A percentile compares a stretch with the other conserved stretches of the same genome.
Evolutionary conservation across 2,888 invertebrate genomes (phyloP).

Genomic region (Agrypnus murinus): DNA sequence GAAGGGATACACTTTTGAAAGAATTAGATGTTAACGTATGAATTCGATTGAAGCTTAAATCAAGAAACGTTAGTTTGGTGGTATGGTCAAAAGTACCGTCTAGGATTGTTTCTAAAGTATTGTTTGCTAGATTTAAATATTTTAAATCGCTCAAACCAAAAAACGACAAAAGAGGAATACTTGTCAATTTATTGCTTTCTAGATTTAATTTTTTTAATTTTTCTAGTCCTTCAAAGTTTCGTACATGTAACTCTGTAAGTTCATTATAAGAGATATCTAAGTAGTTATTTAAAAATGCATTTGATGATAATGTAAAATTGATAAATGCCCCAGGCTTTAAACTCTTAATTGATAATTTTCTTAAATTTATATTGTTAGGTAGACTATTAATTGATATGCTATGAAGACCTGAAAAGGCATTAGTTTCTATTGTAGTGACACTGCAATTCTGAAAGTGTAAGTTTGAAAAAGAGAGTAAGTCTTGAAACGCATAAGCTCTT

Average conservation of each 20-base stretch:
- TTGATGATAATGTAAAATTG: background rate
- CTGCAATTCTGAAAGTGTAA: no score
- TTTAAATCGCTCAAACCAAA: no score
- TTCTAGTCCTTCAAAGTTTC: no score
- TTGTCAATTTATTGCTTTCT: no score
- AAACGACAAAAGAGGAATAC: no score
- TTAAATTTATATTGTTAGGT: background rate
- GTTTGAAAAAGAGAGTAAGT: no score
- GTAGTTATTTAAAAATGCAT: background rate
- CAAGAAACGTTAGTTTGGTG: background rate
- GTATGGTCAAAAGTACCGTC: background rate
- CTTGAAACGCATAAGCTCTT: no score
- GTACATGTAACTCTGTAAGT: background rate
- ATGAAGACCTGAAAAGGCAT: conserved; percentile 9
- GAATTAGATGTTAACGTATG: background rate
- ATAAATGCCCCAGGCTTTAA: conserved; percentile 14
- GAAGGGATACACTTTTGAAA: no score
- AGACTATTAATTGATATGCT: background rate
- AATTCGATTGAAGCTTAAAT: background rate
- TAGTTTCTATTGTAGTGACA: no score
- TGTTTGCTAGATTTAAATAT: no score
- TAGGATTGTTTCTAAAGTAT: no score
- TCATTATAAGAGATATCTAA: conserved; percentile 16
- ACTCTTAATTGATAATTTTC: background rate
- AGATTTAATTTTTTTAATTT: no score